Base-by-base conservation (phyloP, 2,888 invertebrate species). In the Drosophila crucigera region DNA sequence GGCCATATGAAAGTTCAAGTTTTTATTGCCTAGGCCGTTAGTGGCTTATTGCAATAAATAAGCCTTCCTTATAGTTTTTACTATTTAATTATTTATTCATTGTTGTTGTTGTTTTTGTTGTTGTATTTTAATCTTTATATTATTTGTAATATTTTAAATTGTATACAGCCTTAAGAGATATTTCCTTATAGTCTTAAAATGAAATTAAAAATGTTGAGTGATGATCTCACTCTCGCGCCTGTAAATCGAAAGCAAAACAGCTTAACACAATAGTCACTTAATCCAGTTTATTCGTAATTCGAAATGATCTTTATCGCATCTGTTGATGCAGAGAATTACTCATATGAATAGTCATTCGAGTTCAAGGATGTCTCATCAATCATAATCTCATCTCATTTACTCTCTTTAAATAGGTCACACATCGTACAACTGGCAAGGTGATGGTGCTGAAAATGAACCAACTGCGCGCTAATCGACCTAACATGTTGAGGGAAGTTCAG, bases 361-460 rank as follows among this genome's bases (percentile, higher is more conserved):
- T 31, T 31, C 16, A 47, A 47, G 47, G 4, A 25, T 47, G 25
- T 25, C 22, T 25, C 25, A 25, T 28, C 39, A 35, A 55, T 56
- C 28, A 9, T 9, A 56, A 3, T 60, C 30, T 52, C 30, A 54
- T 68, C 49, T 31, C 65, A 68, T 65, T 47, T 54, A 19, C 37
- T 50, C 28, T 25, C 74, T 82, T 95, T 95, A 14, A 28, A 53
- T 95, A 98, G 97, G 98, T 98, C 93, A 98, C 97, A 81, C 98
- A 99, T 94, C 96, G 97, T 93, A 96, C 97, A 84, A 98, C 98
- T 66, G 97, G 97, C 89, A 96, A 98, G 93, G 97, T 98, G 92
- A 99, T 99, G 98, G 99, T 98, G 94, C 96, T 99, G 92, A 99
- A 99, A 94, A 98, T 97, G 97, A 98, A 99, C 95, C 96, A 98